These are phyloP conservation scores for Drosophila robusta DNA, from an alignment of 2,888 invertebrate genomes.

Conservation along the genomic window DNA sequence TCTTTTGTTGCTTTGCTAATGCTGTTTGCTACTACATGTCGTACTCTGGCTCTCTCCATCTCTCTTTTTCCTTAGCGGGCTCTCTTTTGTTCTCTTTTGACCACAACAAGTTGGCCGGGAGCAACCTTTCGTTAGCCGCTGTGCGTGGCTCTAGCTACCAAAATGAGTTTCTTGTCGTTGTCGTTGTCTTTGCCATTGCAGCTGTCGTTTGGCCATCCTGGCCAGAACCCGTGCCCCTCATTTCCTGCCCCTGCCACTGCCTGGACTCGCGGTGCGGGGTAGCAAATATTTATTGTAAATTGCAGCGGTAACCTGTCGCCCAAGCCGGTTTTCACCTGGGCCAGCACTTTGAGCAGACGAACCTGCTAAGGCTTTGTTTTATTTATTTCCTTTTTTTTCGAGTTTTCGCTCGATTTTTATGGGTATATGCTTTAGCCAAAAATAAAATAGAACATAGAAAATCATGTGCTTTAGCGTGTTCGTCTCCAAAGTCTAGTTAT, in stretches of 20 bases:
- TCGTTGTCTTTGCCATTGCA: slow-evolving; percentile 29
- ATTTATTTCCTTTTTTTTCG: slow-evolving; percentile 1
- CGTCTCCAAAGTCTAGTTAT: neutral
- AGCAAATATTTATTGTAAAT: slow-evolving; percentile 56
- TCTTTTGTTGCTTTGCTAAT: slow-evolving; percentile 55
- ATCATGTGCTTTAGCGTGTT: neutral
- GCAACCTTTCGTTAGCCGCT: slow-evolving; percentile 43
- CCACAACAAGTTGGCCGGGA: slow-evolving; percentile 50
- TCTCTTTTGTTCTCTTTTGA: slow-evolving; percentile 23
- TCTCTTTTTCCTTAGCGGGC: slow-evolving; percentile 5
- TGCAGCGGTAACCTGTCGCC: slow-evolving; percentile 57
- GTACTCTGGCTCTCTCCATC: slow-evolving; percentile 7
- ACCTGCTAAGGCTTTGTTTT: slow-evolving; percentile 25
- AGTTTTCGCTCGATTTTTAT: neutral
- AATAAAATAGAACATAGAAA: slow-evolving; percentile 3
- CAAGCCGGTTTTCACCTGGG: slow-evolving; percentile 51
- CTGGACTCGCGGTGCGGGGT: slow-evolving; percentile 25
- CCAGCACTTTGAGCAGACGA: slow-evolving; percentile 28
- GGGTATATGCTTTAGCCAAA: slow-evolving; percentile 11
- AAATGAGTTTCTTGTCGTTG: slow-evolving; percentile 42
- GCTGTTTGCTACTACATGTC: slow-evolving; percentile 56
- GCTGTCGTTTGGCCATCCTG: slow-evolving; percentile 53
- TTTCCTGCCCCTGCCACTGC: slow-evolving; percentile 2
- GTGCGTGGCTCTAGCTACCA: slow-evolving; percentile 47
- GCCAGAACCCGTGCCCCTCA: slow-evolving; percentile 27